phyloP scores from a whole-genome alignment of 2,888 invertebrate genomes.

The Drosophila gaucha region DNA sequence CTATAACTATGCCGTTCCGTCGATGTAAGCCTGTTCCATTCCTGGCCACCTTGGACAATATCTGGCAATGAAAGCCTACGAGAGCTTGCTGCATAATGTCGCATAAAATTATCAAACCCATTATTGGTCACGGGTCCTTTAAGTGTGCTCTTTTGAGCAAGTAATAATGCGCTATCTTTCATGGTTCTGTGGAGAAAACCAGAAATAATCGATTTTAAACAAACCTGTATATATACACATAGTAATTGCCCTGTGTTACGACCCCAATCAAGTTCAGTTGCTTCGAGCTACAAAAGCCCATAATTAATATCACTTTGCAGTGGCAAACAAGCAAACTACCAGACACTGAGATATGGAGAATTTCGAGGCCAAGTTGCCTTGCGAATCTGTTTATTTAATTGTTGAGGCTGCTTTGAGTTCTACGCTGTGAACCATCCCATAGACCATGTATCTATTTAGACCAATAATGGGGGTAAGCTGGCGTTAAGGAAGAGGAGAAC shows the following conservation, averaged over 20 bases:
- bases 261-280: too few species aligned
- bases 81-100: neutral
- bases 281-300: slow-evolving; percentile 54
- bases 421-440: too few species aligned
- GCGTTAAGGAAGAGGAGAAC: too few species aligned
- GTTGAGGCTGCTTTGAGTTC: slow-evolving; percentile 16
- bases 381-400: slow-evolving; percentile 45
- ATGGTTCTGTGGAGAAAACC: neutral
- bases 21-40: slow-evolving; percentile 8
- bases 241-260: too few species aligned
- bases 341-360: too few species aligned
- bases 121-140: slow-evolving; percentile 15
- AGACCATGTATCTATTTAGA: neutral
- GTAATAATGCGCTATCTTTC: neutral
- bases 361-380: slow-evolving; percentile 26
- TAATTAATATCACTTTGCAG: slow-evolving; percentile 68
- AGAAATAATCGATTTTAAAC: too few species aligned
- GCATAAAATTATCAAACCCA: slow-evolving; percentile 17
- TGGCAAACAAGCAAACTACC: slow-evolving; percentile 18
- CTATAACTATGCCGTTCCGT: neutral
- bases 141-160: slow-evolving; percentile 1
- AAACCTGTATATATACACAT: too few species aligned
- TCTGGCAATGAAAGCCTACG: neutral
- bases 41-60: neutral
- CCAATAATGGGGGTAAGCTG: neutral